Percentiles rank a stretch among this genome's conserved stretches.
These are phyloP conservation scores for Morpho helenor DNA, from an alignment of 2,888 invertebrate species.

Conservation along the genomic window DNA sequence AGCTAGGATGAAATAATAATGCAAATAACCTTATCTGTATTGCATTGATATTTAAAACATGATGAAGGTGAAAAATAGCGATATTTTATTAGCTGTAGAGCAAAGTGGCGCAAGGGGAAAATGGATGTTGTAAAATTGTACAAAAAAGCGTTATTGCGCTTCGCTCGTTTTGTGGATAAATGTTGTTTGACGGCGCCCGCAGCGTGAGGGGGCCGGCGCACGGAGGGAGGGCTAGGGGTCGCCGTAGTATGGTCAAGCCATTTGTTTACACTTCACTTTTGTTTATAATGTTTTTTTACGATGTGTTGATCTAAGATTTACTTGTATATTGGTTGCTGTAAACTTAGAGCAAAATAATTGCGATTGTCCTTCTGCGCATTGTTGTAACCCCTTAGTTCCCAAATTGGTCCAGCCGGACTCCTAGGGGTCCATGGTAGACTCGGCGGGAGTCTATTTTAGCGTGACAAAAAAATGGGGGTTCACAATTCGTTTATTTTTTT, in stretches of 20 bases:
- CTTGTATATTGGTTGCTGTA: not conserved
- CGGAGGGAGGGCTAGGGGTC: slow-evolving; percentile 26
- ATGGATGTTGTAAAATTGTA: slow-evolving; percentile 49
- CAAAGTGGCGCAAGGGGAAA: slow-evolving; percentile 49
- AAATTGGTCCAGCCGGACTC: too few species aligned
- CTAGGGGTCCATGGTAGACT: too few species aligned
- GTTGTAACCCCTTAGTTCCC: too few species aligned
- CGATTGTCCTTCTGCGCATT: too few species aligned
- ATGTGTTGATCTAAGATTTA: slow-evolving; percentile 4
- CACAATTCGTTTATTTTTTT: too few species aligned
- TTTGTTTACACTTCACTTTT: slow-evolving; percentile 31
- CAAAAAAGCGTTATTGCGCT: slow-evolving; percentile 64
- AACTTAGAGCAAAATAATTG: not conserved
- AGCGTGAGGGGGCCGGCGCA: slow-evolving; percentile 29
- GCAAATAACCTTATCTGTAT: slow-evolving; percentile 41
- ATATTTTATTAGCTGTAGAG: slow-evolving; percentile 44
- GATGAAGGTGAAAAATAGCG: slow-evolving; percentile 42
- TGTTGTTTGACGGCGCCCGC: slow-evolving; percentile 62
- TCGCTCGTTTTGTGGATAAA: slow-evolving; percentile 62
- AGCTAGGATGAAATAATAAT: not conserved
- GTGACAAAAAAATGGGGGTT: too few species aligned
- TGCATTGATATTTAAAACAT: slow-evolving; percentile 36
- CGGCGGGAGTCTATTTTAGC: too few species aligned
- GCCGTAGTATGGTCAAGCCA: slow-evolving; percentile 28
- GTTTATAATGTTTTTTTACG: slow-evolving; percentile 32